phyloP scores from a whole-genome alignment of 2,797 vertebrate genomes.

The Rhinophrynus dorsalis region DNA sequence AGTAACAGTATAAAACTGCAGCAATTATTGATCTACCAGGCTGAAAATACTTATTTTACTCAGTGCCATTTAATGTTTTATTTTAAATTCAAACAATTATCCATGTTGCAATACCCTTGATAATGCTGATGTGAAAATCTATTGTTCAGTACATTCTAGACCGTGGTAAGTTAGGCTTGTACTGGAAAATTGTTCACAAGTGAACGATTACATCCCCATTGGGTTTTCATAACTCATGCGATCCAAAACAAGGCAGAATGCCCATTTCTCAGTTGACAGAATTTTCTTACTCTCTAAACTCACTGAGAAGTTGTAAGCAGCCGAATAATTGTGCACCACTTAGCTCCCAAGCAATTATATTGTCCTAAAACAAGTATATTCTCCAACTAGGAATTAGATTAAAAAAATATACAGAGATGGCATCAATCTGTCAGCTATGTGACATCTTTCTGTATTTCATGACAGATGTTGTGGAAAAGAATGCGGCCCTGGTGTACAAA shows the following conservation, averaged over 20 bases:
- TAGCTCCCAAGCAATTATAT: conserved; percentile 8
- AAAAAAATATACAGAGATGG: not conserved
- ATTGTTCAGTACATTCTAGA: conserved; percentile 31
- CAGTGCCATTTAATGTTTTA: conserved; percentile 39
- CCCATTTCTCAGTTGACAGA: not conserved
- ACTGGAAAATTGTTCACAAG: conserved; percentile 25
- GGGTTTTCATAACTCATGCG: conserved; percentile 11
- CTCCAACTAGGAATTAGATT: not conserved
- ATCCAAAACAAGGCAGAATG: not conserved
- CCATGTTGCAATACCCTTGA: conserved; percentile 46
- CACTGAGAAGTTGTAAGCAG: conserved; percentile 32
- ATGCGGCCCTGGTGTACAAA: conserved; percentile 14
- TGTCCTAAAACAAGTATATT: conserved; percentile 13
- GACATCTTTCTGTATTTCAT: not conserved
- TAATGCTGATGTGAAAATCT: not conserved
- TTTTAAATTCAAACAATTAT: conserved; percentile 49
- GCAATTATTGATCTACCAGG: conserved; percentile 45
- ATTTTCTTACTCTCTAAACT: conserved; percentile 32
- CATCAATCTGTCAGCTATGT: not conserved
- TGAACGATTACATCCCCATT: conserved; percentile 30
- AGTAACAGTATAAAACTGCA: not conserved
- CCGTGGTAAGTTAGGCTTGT: conserved; percentile 30
- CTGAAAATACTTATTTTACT: conserved; percentile 42
- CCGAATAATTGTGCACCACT: conserved; percentile 19
- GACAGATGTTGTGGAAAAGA: conserved; percentile 13